Evolutionary conservation across 2,888 invertebrate genomes (phyloP), one percentile per base, ranked within the genome.

Genomic region (Dione vanillae): DNA sequence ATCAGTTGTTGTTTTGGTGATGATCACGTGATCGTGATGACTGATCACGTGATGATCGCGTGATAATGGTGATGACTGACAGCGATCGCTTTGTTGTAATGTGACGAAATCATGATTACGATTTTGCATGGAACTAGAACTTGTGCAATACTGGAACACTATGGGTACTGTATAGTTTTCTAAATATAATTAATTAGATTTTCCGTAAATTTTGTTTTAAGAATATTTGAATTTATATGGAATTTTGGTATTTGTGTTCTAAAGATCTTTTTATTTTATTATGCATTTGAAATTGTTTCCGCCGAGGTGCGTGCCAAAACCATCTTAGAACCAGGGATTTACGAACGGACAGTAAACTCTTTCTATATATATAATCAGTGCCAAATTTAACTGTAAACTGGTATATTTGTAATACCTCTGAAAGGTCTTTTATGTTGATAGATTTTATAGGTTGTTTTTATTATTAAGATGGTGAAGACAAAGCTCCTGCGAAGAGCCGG

Each of bases 361-460:
- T 80, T 79, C 77, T 80, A 75, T 76, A 73, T 80, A 77, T 78
- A 76, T 79, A 79, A 81, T 84, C 86, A 87, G 92, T 92, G 92
- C 92, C 92, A 92, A 92, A 92, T 88, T 91, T 83, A 85, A 86
- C 80, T 85, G 81, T 82, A 79, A 74, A 77, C 80, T 78, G 79
- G 80, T 81, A 80, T 81, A 75, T 77, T 76, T 70, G 67, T 71
- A 73, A 82, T 85, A 87, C 86, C 89, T 87, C 86, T 84, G 78
- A 83, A 82, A 79, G 83, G 79, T 83, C 80, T 81, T 82, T 89
- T 92, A 92, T 91, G 92, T 92, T 93, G 89, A 91, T 90, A 92
- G 89, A 90, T 91, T 91, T 92, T 91, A 91, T 90, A 93, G 87
- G 87, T 92, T 92, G 92, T 92, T 93, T 92, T 92, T 92, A 92